These are phyloP conservation scores for Drosophila dives DNA, from an alignment of 2,888 invertebrate species.

Conservation along the genomic window DNA sequence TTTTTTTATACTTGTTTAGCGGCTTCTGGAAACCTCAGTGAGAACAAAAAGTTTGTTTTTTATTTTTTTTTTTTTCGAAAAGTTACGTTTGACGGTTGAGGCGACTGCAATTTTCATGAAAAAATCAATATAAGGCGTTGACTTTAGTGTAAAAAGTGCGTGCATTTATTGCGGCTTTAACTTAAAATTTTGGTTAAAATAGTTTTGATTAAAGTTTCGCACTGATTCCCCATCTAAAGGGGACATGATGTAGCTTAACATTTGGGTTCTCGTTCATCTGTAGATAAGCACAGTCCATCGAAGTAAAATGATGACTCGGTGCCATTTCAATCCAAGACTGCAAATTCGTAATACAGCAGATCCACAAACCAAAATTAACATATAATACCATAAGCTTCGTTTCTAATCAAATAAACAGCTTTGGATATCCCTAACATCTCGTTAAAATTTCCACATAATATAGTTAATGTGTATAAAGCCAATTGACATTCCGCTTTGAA, in stretches of 20 bases:
- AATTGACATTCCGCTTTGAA: not conserved
- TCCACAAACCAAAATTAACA: not conserved
- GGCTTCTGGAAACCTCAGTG: slow-evolving; percentile 69
- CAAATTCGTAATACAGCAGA: not conserved
- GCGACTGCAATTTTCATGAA: slow-evolving; percentile 22
- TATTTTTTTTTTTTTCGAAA: slow-evolving; percentile 53
- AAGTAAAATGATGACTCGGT: not conserved
- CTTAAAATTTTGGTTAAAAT: slow-evolving; percentile 43
- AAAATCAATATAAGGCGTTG: slow-evolving; percentile 65
- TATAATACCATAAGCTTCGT: not conserved
- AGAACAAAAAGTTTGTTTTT: slow-evolving; percentile 53
- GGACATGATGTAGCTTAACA: not conserved
- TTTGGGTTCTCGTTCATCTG: not conserved
- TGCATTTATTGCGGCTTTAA: slow-evolving; percentile 53
- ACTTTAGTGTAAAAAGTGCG: slow-evolving; percentile 52
- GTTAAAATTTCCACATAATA: not conserved
- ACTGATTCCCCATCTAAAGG: not conserved
- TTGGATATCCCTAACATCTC: not conserved
- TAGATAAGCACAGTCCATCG: not conserved
- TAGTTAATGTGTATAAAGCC: not conserved
- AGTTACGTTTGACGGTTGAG: slow-evolving; percentile 36
- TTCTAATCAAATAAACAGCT: not conserved
- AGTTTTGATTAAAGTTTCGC: not conserved
- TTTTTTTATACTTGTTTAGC: slow-evolving; percentile 56
- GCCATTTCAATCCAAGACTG: not conserved